Base-by-base conservation (phyloP, 2,113 vertebrate species). In the Malurus elegans region DNA sequence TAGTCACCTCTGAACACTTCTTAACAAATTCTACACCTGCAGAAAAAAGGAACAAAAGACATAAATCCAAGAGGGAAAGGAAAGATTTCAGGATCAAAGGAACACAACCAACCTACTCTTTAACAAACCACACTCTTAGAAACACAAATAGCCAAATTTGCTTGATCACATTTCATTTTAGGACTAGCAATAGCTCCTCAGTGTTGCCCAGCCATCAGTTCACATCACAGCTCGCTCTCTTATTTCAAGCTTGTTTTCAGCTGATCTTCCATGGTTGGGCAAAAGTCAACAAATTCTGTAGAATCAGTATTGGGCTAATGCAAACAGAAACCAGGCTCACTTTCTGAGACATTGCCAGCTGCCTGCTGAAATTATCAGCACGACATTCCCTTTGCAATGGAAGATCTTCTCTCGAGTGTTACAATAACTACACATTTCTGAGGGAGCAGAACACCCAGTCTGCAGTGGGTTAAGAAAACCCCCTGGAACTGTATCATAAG, bases 401-500 rank as follows among this genome's bases (percentile, higher is more conserved):
- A 51, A 58, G 16, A 48, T 18, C 32, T 78, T 85, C 32, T 75
- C 57, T 47, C 50, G 56, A 2, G 57, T 65, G 23, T 36, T 48
- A 23, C 8, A 71, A 31, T 8, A 48, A 28, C 74, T 72, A 50
- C 10, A 60, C 18, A 12, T 72, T 82, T 80, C 75, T 65, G 56
- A 47, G 71, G 23, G 81, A 88, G 38, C 40, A 88, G 74, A 92
- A 83, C 34, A 58, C 40, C 11, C 58, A 67, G 79, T 56, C 51
- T 75, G 34, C 50, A 42, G 23, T 42, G 58, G 67, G 85, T 90
- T 93, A 93, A 86, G 40, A 85, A 95, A 94, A 90, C 69, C 85
- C 72, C 72, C 82, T 88, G 79, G 67, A 95, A 90, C 42, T 93
- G 76, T 73, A 88, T 86, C 72, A 57, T 80, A 93, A 96, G 72